phyloP scores from a whole-genome alignment of 2,888 invertebrate genomes.

The Byasa hedistus region DNA sequence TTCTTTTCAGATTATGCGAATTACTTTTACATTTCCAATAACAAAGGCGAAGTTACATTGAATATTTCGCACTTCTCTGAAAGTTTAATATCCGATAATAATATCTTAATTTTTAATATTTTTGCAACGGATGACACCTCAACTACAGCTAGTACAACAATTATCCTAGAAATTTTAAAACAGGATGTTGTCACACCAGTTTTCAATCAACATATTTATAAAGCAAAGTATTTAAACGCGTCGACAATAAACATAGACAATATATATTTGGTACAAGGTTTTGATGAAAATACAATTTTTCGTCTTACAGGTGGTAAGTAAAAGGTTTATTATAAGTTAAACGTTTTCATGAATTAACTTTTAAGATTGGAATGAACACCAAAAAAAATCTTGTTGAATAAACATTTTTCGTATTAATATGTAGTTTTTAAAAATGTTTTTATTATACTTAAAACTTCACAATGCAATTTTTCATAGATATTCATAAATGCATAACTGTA shows the following conservation, averaged over 20 bases:
- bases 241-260: slow-evolving; percentile 42
- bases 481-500: too few species aligned
- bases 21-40: slow-evolving; percentile 43
- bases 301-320: slow-evolving; percentile 57
- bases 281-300: slow-evolving; percentile 49
- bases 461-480: too few species aligned
- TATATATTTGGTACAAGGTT: slow-evolving; percentile 56
- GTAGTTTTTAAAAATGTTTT: too few species aligned
- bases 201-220: slow-evolving; percentile 53
- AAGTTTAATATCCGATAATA: slow-evolving; percentile 49
- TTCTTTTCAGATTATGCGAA: slow-evolving; percentile 47
- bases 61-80: slow-evolving; percentile 44
- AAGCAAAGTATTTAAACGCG: slow-evolving; percentile 43
- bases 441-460: too few species aligned
- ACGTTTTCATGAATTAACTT: too few species aligned
- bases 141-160: slow-evolving; percentile 46
- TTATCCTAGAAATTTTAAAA: slow-evolving; percentile 61
- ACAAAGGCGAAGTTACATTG: slow-evolving; percentile 45
- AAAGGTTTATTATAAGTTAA: background rate
- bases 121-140: slow-evolving; percentile 54
- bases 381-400: too few species aligned
- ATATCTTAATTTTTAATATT: slow-evolving; percentile 52
- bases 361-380: too few species aligned
- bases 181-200: slow-evolving; percentile 55
- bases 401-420: too few species aligned